These are phyloP conservation scores for Gracilinanus agilis DNA, from an alignment of 2,113 vertebrate species.

Conservation along the genomic window DNA sequence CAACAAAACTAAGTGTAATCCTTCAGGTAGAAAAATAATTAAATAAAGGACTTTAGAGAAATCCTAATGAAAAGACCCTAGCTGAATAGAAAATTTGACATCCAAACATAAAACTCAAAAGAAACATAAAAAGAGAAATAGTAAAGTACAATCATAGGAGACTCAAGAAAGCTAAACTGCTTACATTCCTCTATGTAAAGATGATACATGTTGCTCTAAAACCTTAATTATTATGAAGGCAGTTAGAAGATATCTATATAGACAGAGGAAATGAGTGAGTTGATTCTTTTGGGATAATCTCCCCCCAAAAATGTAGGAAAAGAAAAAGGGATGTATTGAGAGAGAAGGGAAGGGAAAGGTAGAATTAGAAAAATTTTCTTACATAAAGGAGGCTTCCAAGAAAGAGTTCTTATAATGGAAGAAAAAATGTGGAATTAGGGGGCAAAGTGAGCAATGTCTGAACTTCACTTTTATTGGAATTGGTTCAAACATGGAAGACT, in stretches of 20 bases:
- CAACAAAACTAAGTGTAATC: background rate
- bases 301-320: background rate
- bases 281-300: background rate
- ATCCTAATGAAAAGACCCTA: background rate
- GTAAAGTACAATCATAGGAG: background rate
- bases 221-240: background rate
- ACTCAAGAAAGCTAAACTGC: background rate
- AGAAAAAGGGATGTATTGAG: background rate
- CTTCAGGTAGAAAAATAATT: background rate
- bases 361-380: too few relatives aligned
- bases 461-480: background rate
- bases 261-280: background rate
- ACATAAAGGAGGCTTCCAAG: too few relatives aligned
- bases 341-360: background rate
- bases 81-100: background rate
- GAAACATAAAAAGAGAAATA: background rate
- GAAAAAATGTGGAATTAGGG: background rate
- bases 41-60: background rate
- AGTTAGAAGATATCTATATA: background rate
- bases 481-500: background rate
- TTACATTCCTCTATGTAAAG: background rate
- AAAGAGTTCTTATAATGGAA: background rate
- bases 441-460: background rate
- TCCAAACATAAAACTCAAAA: background rate
- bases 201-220: background rate